phyloP scores from a whole-genome alignment of 1,140 invertebrate species.

The Asbolus verrucosus region DNA sequence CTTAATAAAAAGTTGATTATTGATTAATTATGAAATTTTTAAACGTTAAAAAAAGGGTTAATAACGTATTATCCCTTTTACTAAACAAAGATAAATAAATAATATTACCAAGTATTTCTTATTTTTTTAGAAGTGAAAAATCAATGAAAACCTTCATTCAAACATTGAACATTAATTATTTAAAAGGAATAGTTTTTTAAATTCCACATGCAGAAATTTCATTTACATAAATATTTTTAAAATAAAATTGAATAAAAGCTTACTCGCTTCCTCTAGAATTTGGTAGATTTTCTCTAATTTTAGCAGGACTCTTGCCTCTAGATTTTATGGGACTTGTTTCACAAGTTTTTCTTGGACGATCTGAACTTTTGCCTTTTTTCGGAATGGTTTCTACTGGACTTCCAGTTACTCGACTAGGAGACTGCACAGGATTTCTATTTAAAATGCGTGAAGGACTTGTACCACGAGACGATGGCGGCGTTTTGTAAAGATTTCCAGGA shows the following conservation, averaged over 20 bases:
- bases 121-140: too few relatives aligned
- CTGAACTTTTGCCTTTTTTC: constrained; percentile 48
- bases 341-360: constrained; percentile 35
- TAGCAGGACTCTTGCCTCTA: constrained; percentile 60
- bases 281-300: constrained; percentile 43
- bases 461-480: constrained; percentile 56
- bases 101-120: too few relatives aligned
- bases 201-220: too few relatives aligned
- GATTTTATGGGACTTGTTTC: constrained; percentile 48
- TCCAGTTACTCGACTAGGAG: constrained; percentile 25
- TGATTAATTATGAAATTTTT: too few relatives aligned
- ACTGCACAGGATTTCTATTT: constrained; percentile 33
- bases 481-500: constrained; percentile 53
- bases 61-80: too few relatives aligned
- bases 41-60: too few relatives aligned
- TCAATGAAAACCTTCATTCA: neutral
- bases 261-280: constrained; percentile 65
- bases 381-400: constrained; percentile 23
- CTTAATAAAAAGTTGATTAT: too few relatives aligned
- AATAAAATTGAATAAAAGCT: constrained; percentile 48
- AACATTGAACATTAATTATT: too few relatives aligned
- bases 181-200: too few relatives aligned
- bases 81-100: too few relatives aligned
- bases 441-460: constrained; percentile 54
- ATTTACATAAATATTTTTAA: constrained; percentile 10